Evolutionary conservation across 1,140 invertebrate species (phyloP).

Genomic region (Gyrodactylus bullatarudis): DNA sequence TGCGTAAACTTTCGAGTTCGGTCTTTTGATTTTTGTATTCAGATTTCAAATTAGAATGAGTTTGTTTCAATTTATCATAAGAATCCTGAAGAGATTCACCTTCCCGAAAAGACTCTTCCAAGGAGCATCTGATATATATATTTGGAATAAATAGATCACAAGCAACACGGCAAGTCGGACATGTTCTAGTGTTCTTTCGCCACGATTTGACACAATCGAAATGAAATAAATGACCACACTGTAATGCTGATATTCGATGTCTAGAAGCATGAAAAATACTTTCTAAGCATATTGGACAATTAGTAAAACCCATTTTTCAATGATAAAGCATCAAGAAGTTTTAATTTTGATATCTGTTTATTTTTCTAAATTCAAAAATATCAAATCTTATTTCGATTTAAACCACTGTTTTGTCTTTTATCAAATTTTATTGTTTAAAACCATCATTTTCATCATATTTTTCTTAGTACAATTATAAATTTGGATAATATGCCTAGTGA

Average conservation of each 20-base stretch:
- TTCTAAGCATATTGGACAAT: neutral
- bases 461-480: neutral
- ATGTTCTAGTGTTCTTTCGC: neutral
- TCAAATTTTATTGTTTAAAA: no score
- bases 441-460: no score
- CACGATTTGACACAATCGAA: neutral
- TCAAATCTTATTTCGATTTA: no score
- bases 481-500: neutral
- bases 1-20: neutral
- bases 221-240: slow-evolving; percentile 5
- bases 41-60: neutral
- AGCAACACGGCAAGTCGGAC: neutral
- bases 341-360: neutral
- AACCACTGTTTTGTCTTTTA: no score
- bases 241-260: neutral
- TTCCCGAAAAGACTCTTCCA: neutral
- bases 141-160: neutral
- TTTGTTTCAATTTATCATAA: neutral
- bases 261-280: neutral
- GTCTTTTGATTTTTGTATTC: neutral
- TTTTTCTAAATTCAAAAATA: neutral
- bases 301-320: neutral
- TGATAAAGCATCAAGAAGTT: no score
- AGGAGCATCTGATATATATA: neutral
- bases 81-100: neutral